phyloP scores from a whole-genome alignment of 2,797 vertebrate species.

The Channallabes apus region DNA sequence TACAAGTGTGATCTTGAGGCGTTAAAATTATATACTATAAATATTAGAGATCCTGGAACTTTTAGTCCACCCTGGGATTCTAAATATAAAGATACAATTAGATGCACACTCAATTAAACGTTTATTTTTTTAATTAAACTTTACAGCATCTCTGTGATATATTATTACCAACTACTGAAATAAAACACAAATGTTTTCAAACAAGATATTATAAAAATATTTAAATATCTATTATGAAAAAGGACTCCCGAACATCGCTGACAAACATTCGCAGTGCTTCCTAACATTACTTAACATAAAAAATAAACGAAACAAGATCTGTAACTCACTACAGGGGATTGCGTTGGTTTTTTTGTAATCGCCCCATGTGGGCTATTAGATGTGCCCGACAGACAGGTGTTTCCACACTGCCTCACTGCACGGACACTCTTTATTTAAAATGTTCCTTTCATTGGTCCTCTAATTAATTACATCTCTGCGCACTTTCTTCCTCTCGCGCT shows the following conservation, averaged over 20 bases:
- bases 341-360: neutral
- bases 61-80: neutral
- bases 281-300: neutral
- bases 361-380: neutral
- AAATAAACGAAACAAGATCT: neutral
- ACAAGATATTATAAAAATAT: neutral
- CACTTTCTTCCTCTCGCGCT: neutral
- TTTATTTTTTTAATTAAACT: neutral
- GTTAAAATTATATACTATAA: neutral
- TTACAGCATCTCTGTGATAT: neutral
- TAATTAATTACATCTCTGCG: constrained; percentile 4
- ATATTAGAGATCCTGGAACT: neutral
- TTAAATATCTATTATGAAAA: neutral
- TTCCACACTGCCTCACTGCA: neutral
- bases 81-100: neutral
- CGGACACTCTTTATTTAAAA: neutral
- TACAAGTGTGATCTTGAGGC: neutral
- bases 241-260: too few species aligned
- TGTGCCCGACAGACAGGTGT: neutral
- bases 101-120: neutral
- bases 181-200: neutral
- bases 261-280: neutral
- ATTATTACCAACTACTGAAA: neutral
- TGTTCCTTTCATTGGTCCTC: neutral
- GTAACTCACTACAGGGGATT: neutral